phyloP scores from a whole-genome alignment of 92 coral and sea anemone genomes.

The Desmophyllum pertusum region DNA sequence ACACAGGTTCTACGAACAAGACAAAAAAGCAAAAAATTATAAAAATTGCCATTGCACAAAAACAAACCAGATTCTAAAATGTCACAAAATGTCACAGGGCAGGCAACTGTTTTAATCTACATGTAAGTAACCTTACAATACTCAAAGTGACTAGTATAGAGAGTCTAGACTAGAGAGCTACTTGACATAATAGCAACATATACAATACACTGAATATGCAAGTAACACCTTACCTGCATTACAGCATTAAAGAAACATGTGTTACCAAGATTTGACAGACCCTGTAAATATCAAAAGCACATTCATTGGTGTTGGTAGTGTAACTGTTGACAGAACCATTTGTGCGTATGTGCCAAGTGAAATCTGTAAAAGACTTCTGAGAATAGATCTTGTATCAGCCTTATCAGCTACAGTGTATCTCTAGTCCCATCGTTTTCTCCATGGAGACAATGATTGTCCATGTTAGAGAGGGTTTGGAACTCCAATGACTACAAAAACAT shows the following conservation, averaged over 20 bases:
- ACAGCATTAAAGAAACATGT: slow-evolving; percentile 97
- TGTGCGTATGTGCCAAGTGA: background rate
- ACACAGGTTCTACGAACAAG: slow-evolving; percentile 71
- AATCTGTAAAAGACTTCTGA: background rate
- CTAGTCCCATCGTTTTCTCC: too few species aligned
- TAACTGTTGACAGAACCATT: background rate
- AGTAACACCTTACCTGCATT: slow-evolving; percentile 78
- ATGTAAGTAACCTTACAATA: background rate
- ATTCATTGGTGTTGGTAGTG: background rate
- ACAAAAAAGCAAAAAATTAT: background rate
- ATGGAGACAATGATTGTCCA: too few species aligned
- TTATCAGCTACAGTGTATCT: too few species aligned
- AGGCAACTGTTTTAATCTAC: background rate
- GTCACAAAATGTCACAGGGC: too few species aligned
- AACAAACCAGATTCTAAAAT: too few species aligned
- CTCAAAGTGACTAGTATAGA: too few species aligned
- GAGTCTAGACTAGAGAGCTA: too few species aligned
- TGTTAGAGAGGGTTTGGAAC: too few species aligned
- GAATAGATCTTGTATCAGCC: too few species aligned
- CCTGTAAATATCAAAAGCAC: slow-evolving; percentile 49
- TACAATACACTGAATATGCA: background rate
- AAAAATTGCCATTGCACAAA: too few species aligned
- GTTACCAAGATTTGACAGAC: slow-evolving; percentile 89
- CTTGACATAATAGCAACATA: too few species aligned
- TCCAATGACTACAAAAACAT: too few species aligned